Conservation (phyloP, 2,113 vertebrate species). For the Pelobates fuscus region DNA sequence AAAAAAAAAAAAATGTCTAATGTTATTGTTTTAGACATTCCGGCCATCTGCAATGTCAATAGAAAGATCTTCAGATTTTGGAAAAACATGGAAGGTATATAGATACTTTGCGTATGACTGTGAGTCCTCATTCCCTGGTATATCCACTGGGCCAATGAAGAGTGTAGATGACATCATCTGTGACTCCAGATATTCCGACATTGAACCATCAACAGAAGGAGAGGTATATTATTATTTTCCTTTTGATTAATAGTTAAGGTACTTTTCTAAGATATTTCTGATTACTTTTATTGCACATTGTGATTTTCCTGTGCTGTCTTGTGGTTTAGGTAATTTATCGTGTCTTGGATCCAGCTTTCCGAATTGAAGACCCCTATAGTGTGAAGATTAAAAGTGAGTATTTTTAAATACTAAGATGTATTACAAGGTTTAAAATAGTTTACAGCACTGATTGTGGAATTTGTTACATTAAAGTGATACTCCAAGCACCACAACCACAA, state of each 20-base stretch:
- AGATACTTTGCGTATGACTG: conserved; percentile 97
- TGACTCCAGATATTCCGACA: conserved; percentile 94
- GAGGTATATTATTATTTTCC: conserved; percentile 73
- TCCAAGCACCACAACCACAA: too few species aligned
- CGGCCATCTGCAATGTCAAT: conserved; percentile 94
- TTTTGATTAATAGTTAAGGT: too few species aligned
- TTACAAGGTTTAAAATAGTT: background rate
- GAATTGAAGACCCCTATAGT: conserved; percentile 94
- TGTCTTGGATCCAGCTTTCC: conserved; percentile 92
- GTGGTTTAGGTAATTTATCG: conserved; percentile 88
- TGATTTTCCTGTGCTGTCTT: conserved; percentile 38
- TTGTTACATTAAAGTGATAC: too few species aligned
- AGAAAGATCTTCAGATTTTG: conserved; percentile 93
- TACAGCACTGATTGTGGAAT: too few species aligned
- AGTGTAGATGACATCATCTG: conserved; percentile 96
- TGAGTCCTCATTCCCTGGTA: conserved; percentile 80
- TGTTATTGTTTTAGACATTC: conserved; percentile 76
- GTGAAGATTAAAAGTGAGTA: conserved; percentile 90
- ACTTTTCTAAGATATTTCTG: background rate
- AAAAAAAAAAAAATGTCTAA: too few species aligned
- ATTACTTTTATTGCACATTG: background rate
- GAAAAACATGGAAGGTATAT: conserved; percentile 89
- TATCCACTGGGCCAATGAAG: conserved; percentile 87
- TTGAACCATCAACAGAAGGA: conserved; percentile 94
- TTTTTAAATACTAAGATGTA: background rate